Conservation (phyloP, 2,797 vertebrate species). For the Hyperoplus lanceolatus region DNA sequence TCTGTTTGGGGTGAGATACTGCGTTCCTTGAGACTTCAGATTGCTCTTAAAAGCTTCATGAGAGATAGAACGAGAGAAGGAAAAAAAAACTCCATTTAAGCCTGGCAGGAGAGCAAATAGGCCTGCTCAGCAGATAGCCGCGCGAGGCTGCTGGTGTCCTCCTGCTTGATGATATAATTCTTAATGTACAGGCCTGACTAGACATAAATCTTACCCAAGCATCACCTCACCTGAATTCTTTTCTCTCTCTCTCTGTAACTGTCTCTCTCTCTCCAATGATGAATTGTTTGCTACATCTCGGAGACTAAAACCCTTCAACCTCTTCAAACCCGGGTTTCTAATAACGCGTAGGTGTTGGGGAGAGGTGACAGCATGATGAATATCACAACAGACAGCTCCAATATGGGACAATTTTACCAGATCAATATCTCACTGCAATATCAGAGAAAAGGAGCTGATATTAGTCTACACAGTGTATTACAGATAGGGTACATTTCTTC, state of each 20-base stretch:
- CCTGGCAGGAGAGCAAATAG: conserved; percentile 81
- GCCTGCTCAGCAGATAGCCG: conserved; percentile 85
- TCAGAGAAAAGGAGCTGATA: conserved; percentile 99
- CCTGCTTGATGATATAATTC: conserved; percentile 88
- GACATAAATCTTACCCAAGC: conserved; percentile 89
- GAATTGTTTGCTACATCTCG: conserved; percentile 97
- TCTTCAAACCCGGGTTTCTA: conserved; percentile 98
- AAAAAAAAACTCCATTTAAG: conserved; percentile 78
- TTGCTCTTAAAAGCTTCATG: conserved; percentile 80
- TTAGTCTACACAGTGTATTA: conserved; percentile 99
- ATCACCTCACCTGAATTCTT: conserved; percentile 87
- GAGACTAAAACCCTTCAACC: conserved; percentile 97
- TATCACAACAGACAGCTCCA: conserved; percentile 99
- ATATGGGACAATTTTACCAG: conserved; percentile 99
- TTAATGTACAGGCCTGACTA: conserved; percentile 85
- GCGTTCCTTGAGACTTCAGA: conserved; percentile 72
- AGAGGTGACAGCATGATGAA: conserved; percentile 99
- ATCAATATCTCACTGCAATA: conserved; percentile 99
- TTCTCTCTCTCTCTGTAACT: conserved; percentile 49
- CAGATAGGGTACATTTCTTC: conserved; percentile 99
- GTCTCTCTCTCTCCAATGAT: conserved; percentile 82
- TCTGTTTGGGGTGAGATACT: conserved; percentile 69
- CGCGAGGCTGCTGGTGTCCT: conserved; percentile 78
- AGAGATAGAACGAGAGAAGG: conserved; percentile 34
- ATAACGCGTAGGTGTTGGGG: conserved; percentile 96